phyloP scores from a whole-genome alignment of 2,797 vertebrate species.

The Rhinella marina region DNA sequence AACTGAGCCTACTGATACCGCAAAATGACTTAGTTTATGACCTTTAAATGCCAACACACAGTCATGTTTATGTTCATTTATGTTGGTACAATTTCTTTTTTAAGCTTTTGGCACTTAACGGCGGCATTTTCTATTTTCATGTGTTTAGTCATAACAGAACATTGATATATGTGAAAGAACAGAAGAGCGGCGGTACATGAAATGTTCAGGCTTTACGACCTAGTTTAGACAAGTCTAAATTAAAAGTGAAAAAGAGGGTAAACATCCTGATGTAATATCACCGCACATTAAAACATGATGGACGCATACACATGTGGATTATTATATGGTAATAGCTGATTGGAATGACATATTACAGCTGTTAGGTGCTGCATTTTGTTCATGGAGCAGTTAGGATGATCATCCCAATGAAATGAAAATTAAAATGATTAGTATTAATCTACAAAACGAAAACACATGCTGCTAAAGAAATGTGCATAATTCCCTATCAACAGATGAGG shows the following conservation, averaged over 20 bases:
- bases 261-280: conserved; percentile 29
- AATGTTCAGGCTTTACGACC: conserved; percentile 30
- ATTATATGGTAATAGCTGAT: conserved; percentile 9
- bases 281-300: conserved; percentile 28
- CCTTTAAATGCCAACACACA: conserved; percentile 53
- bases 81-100: conserved; percentile 46
- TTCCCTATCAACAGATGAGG: background rate
- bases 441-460: conserved; percentile 3
- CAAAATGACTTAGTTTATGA: conserved; percentile 53
- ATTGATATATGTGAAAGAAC: conserved; percentile 42
- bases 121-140: conserved; percentile 52
- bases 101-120: conserved; percentile 55
- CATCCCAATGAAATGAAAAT: conserved; percentile 29
- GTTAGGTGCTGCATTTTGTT: conserved; percentile 7
- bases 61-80: conserved; percentile 54
- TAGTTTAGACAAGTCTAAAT: conserved; percentile 23
- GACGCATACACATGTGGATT: conserved; percentile 26
- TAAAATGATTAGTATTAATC: conserved; percentile 21
- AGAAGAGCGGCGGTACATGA: conserved; percentile 45
- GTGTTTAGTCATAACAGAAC: conserved; percentile 47
- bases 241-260: conserved; percentile 34
- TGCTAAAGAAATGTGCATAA: conserved; percentile 35
- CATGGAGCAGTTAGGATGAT: background rate
- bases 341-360: conserved; percentile 16
- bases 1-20: conserved; percentile 41